Evolutionary conservation across 1,140 invertebrate genomes (phyloP), one percentile per base, ranked within the genome.

Genomic region (Eueides isabella): DNA sequence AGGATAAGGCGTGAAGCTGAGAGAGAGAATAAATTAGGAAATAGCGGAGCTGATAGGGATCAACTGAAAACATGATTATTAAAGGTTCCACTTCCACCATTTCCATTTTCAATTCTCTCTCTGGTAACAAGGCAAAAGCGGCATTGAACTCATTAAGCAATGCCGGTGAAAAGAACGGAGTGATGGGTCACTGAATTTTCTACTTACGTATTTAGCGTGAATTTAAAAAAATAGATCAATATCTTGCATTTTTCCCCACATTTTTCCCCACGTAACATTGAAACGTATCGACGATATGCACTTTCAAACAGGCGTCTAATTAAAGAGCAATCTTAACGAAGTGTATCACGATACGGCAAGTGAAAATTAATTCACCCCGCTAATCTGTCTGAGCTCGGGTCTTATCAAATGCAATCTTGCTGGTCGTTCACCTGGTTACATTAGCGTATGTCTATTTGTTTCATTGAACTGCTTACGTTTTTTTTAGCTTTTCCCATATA

Each of bases 311-410:
- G 48, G 31, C 30, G 31, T 38, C 44, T 71, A 77, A 77, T 74
- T 73, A 77, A 35, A 67, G 44, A 74, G 67, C 63, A 41, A 74
- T 77, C 61, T 74, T 66, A 67, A 73, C 71, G 70, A 73, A 72
- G 62, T 72, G 63, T 77, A 74, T 74, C 67, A 73, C 75, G 71
- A 74, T 72, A 74, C 64, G 67, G 65, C 65, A 44, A 55, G 66
- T 38, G 67, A 72, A 65, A 69, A 77, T 73, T 77, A 77, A 73
- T 74, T 67, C 71, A 33, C 33, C 66, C 62, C 61, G 44, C 71
- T 72, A 76, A 77, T 73, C 69, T 28, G 69, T 71, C 69, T 28
- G 69, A 61, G 31, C 69, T 63, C 26, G 16, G 16, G 69, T 5
- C 69, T 71, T 71, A 71, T 71, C 69, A 71, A 16, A 55, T 63